A percentile compares a stretch with the other conserved stretches of the same genome.
phyloP scores from a whole-genome alignment of 2,888 invertebrate species.

The Gandaritis pyraliata region DNA sequence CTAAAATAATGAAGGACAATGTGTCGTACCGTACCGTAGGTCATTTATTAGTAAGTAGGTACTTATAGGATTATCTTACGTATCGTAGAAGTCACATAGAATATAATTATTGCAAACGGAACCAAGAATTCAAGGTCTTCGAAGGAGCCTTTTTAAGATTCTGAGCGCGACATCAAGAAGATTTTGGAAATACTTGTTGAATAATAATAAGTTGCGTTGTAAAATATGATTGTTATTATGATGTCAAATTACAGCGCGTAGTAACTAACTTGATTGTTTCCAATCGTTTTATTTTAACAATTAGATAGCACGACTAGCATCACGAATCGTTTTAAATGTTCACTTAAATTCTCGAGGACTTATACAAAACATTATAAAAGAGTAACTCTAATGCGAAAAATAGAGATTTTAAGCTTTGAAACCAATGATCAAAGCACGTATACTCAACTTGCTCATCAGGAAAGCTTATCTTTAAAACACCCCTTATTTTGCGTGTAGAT shows the following conservation, averaged over 20 bases:
- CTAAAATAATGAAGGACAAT: no score
- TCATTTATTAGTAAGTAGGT: no score
- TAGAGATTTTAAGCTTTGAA: no score
- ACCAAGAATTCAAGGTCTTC: conserved; percentile 30
- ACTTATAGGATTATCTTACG: no score
- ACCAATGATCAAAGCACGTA: no score
- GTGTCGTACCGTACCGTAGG: no score
- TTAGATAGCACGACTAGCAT: conserved; percentile 1
- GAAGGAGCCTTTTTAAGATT: conserved; percentile 32
- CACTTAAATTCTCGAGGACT: conserved; percentile 1
- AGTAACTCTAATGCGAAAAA: no score
- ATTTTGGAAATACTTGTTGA: conserved; percentile 30
- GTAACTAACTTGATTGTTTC: conserved; percentile 9
- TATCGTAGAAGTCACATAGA: no score
- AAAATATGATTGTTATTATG: conserved; percentile 20
- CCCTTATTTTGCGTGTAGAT: conserved; percentile 1
- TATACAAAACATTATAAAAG: neutral
- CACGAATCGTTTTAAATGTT: neutral
- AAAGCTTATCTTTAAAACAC: no score
- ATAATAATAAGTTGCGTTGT: conserved; percentile 27
- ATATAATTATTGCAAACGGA: conserved; percentile 29
- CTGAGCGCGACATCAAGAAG: conserved; percentile 29
- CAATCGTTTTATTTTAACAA: conserved; percentile 17
- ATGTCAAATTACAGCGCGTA: conserved; percentile 2
- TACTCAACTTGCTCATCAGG: no score